Conservation (phyloP, 2,113 vertebrate genomes). For the Trichomycterus rosablanca region DNA sequence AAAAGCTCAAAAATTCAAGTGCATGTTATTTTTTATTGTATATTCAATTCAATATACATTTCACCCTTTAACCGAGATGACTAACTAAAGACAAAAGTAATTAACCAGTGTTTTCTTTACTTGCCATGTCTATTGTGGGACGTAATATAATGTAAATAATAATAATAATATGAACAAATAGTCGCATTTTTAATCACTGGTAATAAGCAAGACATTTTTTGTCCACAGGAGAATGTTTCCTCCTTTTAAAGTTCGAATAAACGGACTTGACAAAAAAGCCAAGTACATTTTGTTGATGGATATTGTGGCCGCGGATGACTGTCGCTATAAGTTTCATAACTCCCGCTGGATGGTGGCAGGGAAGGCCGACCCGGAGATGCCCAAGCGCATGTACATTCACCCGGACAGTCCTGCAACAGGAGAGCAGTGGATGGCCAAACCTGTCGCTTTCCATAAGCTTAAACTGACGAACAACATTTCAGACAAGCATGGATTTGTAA, state of each 20-base stretch:
- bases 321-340: slow-evolving; percentile 98
- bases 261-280: slow-evolving; percentile 95
- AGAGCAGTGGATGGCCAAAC: slow-evolving; percentile 99
- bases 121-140: no score
- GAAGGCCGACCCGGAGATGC: slow-evolving; percentile 98
- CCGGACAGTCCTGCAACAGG: slow-evolving; percentile 96
- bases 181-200: not conserved
- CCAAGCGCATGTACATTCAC: slow-evolving; percentile 98
- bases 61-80: no score
- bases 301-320: slow-evolving; percentile 95
- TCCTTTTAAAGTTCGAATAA: slow-evolving; percentile 95
- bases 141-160: no score
- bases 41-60: no score
- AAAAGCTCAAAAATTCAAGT: no score
- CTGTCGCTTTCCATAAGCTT: slow-evolving; percentile 96
- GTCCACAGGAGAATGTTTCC: slow-evolving; percentile 95
- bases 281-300: slow-evolving; percentile 98
- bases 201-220: slow-evolving; percentile 30
- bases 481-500: slow-evolving; percentile 98
- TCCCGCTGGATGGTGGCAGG: slow-evolving; percentile 99
- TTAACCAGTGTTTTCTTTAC: no score
- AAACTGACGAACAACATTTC: slow-evolving; percentile 99
- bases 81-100: no score
- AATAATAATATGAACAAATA: not conserved
- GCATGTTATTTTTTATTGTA: no score